These are phyloP conservation scores for Oryctolagus cuniculus DNA, from an alignment of 2,113 vertebrate species.

Conservation along the genomic window DNA sequence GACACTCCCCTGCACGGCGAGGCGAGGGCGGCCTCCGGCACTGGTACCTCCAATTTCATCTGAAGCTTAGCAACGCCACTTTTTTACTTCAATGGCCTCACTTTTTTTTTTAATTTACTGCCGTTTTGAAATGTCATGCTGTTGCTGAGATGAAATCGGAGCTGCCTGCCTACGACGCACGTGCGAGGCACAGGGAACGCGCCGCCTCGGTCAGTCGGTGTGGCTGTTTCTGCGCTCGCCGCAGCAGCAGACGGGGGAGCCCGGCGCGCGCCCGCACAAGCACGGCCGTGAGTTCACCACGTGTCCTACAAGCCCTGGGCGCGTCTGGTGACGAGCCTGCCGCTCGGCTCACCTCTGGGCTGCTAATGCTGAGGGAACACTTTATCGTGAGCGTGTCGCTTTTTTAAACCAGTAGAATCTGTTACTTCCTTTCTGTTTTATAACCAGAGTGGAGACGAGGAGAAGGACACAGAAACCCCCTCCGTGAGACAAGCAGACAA, in stretches of 20 bases:
- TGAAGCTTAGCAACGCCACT: conserved; percentile 13
- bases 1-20: too few species aligned
- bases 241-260: too few species aligned
- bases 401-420: neutral
- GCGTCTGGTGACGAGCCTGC: too few species aligned
- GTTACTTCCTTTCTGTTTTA: neutral
- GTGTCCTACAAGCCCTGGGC: neutral
- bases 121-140: neutral
- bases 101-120: neutral
- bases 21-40: too few species aligned
- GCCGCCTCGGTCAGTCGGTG: too few species aligned
- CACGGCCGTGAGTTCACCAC: too few species aligned
- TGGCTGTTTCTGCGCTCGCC: too few species aligned
- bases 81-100: neutral
- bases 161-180: too few species aligned
- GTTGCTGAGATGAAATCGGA: neutral
- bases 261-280: too few species aligned
- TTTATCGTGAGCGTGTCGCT: neutral
- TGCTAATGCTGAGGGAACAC: neutral
- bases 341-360: neutral
- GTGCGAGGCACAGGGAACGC: too few species aligned
- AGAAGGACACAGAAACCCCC: neutral
- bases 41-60: neutral
- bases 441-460: neutral
- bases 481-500: neutral